Evolutionary conservation across 2,888 invertebrate species (phyloP), one percentile per base, ranked within the genome.

Genomic region (Bhutanitis thaidina): DNA sequence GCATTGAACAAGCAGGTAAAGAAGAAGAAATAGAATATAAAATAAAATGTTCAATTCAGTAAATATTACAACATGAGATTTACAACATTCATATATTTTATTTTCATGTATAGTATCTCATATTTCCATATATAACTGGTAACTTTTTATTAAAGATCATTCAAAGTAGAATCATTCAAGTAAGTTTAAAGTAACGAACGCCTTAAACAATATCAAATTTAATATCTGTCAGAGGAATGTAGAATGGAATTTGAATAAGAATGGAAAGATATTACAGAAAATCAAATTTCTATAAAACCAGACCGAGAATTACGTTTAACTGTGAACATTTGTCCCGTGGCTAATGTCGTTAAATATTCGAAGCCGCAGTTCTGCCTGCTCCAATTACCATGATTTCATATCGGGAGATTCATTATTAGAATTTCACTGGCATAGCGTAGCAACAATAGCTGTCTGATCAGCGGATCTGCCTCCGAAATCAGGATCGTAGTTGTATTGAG

Each of bases 131-230:
- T n/a, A n/a, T n/a, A n/a, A n/a, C n/a, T n/a, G n/a, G n/a, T n/a
- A 30, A 30, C 3, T 3, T n/a, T 30, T 30, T 20, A 20, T 20
- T 20, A 20, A 20, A 20, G 5, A 20, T 20, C 20, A 20, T 20
- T 20, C 20, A 20, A 20, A 20, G 20, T 2, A 20, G 20, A 5
- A 20, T 20, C 20, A 20, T 20, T 20, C 20, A 3, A 5, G 20
- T 3, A 20, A 20, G 20, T 20, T 20, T 20, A 20, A 20, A 20
- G 20, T 5, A 49, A 49, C 43, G 49, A 43, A 49, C 37, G 49
- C 16, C 39, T 16, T 25, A 44, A 39, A 50, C 43, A 50, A 40
- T 50, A 34, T 45, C 39, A 44, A 45, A 50, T 50, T 44, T 39
- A 44, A 39, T n/a, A 34, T 14, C 44, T 34, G 38, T 50, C 50